Conservation (phyloP, 2,797 vertebrate genomes). For the Menidia menidia region DNA sequence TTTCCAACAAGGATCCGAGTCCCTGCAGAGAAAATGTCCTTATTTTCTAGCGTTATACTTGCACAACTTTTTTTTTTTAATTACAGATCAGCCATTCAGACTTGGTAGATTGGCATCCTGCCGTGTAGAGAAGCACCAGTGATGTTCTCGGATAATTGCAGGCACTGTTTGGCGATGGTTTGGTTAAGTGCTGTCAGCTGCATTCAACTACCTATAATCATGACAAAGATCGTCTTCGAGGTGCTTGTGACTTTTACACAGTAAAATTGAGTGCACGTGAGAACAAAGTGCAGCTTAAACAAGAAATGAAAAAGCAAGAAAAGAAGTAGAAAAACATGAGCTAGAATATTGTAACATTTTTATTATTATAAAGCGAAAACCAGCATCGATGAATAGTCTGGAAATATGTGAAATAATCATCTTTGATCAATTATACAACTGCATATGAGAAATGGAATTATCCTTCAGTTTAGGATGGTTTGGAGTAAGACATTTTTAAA, state of each 20-base stretch:
- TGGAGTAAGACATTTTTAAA: conserved; percentile 4
- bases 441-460: conserved; percentile 30
- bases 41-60: not conserved
- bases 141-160: conserved; percentile 26
- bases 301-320: not conserved
- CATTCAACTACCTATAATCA: conserved; percentile 28
- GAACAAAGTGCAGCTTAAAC: conserved; percentile 2
- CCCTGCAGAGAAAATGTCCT: not conserved
- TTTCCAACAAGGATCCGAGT: not conserved
- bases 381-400: conserved; percentile 11
- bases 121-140: not conserved
- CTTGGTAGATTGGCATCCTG: not conserved
- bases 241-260: conserved; percentile 9
- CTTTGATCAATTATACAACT: conserved; percentile 34
- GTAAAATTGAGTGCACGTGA: not conserved
- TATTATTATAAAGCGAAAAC: conserved; percentile 18
- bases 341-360: not conserved
- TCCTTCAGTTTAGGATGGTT: conserved; percentile 28
- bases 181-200: conserved; percentile 27
- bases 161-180: not conserved
- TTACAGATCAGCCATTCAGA: not conserved
- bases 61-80: not conserved
- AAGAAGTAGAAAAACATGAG: not conserved
- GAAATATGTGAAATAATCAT: conserved; percentile 36
- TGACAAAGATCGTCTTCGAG: conserved; percentile 23